phyloP scores from a whole-genome alignment of 2,113 vertebrate genomes.

The Limnothrissa miodon region DNA sequence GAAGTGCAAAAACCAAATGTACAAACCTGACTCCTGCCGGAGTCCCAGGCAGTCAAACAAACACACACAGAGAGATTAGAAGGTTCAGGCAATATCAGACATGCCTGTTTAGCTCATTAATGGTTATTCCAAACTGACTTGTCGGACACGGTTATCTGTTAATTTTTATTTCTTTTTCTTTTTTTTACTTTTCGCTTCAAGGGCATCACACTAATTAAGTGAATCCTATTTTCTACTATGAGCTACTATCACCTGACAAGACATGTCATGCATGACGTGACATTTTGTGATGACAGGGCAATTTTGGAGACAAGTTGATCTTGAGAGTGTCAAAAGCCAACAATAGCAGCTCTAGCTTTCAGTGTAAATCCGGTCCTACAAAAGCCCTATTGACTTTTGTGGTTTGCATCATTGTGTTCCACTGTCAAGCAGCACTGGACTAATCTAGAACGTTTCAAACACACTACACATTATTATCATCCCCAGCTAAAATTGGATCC shows the following conservation, averaged over 20 bases:
- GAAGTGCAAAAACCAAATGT: slow-evolving; percentile 38
- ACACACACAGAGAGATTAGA: neutral
- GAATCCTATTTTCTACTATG: too few species aligned
- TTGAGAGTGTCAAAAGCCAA: neutral
- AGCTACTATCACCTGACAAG: neutral
- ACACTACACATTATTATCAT: neutral
- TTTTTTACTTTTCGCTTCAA: neutral
- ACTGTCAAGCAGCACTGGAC: neutral
- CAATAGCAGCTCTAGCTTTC: neutral
- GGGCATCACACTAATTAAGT: neutral
- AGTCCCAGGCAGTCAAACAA: neutral
- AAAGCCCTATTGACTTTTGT: neutral
- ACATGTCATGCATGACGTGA: neutral
- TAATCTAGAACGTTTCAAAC: neutral
- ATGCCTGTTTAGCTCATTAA: neutral
- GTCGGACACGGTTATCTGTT: neutral
- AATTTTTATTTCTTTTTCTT: neutral
- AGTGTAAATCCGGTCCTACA: neutral
- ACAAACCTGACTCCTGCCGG: neutral
- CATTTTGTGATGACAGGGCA: neutral
- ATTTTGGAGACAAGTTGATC: neutral
- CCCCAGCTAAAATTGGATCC: neutral
- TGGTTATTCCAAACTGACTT: neutral
- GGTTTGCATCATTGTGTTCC: neutral
- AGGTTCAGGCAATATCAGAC: neutral